Percentiles rank a stretch among this genome's conserved stretches.
Evolutionary conservation across 2,888 invertebrate species (phyloP).

Genomic region (Drosophila fungiperda): DNA sequence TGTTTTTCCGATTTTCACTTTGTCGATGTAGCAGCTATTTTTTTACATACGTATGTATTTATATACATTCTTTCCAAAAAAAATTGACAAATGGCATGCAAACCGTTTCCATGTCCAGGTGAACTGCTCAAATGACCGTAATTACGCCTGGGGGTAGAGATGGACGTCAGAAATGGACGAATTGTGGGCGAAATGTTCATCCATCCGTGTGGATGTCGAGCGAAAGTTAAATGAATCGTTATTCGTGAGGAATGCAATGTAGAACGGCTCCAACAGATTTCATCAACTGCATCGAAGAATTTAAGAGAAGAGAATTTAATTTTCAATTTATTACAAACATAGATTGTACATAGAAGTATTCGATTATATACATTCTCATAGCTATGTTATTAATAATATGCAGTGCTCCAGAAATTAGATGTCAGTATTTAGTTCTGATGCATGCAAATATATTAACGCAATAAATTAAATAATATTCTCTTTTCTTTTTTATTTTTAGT

Average conservation of each 20-base stretch:
- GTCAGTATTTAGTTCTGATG: not conserved
- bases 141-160: slow-evolving; percentile 39
- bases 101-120: slow-evolving; percentile 48
- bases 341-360: not conserved
- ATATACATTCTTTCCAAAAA: slow-evolving; percentile 33
- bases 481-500: not conserved
- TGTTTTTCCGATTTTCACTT: slow-evolving; percentile 55
- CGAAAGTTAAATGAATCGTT: slow-evolving; percentile 3
- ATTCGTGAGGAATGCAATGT: slow-evolving; percentile 20
- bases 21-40: not conserved
- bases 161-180: slow-evolving; percentile 8
- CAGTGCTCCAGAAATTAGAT: not conserved
- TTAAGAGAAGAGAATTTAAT: slow-evolving; percentile 31
- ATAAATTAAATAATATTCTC: not conserved
- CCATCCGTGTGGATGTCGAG: slow-evolving; percentile 4
- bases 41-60: not conserved
- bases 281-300: slow-evolving; percentile 27
- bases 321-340: slow-evolving; percentile 4
- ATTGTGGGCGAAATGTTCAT: not conserved
- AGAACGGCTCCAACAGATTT: slow-evolving; percentile 6
- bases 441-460: not conserved
- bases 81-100: slow-evolving; percentile 58
- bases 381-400: not conserved
- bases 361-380: not conserved
- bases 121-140: slow-evolving; percentile 57